Evolutionary conservation across 2,113 vertebrate species (phyloP), one percentile per base, ranked within the genome.

Genomic region (Hydropotes inermis): DNA sequence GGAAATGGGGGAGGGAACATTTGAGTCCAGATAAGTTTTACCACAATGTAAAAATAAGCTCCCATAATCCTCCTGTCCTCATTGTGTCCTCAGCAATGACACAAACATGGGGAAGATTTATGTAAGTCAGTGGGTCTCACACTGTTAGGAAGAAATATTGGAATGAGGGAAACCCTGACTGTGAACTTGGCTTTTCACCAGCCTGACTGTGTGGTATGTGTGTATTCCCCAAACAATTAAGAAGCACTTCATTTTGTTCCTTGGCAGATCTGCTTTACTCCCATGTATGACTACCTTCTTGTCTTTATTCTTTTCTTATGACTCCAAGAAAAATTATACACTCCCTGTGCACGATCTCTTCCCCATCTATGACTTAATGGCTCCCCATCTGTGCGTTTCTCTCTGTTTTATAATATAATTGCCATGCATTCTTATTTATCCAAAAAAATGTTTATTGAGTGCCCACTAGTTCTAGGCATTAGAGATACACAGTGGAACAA

Each of bases 11-110:
- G n/a, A 94, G 91, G 64, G 45, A 82, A 92, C 27, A 92, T 52
- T 98, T 90, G 33, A 94, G 93, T 97, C 89, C 85, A 58, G 86
- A 85, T 95, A 96, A 98, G 84, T 98, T 98, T 98, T 98, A 96
- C 97, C 92, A 87, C 64, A 74, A 81, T 82, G 70, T 94, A 92
- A 96, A 98, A 98, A 94, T 97, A 98, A 98, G 95, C 60, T 94
- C 87, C 84, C 87, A 91, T 94, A 96, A 97, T 95, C 30, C 33
- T 15, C 45, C 10, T 88, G 28, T 95, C 93, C 93, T 98, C 94
- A 58, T 55, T 95, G 94, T 98, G 87, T 97, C 94, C 84, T 97
- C 87, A 94, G 82, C 97, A 98, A 95, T 78, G 97, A 39, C 84
- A 97, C 58, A 92, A 87, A 89, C 83, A 43, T 86, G 78, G 27